phyloP scores from a whole-genome alignment of 2,888 invertebrate species.

The Drosophila lutescens region DNA sequence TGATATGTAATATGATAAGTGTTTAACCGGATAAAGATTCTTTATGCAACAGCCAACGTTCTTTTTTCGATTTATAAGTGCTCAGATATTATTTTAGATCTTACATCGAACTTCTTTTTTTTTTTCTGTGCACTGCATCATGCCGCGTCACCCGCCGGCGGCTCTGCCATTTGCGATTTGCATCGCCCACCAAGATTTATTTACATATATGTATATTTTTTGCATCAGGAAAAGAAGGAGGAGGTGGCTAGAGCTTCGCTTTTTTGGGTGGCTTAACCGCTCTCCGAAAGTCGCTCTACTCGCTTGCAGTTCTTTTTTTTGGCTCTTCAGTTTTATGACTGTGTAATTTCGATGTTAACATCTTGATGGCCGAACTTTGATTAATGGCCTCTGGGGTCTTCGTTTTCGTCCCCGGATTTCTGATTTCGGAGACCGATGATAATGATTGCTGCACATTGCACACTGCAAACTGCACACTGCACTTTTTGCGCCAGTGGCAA shows the following conservation, averaged over 20 bases:
- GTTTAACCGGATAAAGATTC: neutral
- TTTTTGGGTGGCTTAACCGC: neutral
- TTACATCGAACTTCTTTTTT: neutral
- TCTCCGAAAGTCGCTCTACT: constrained; percentile 8
- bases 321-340: constrained; percentile 43
- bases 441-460: constrained; percentile 22
- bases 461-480: constrained; percentile 13
- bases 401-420: neutral
- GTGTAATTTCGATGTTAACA: constrained; percentile 74
- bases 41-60: too few relatives aligned
- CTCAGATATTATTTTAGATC: too few relatives aligned
- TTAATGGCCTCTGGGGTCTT: constrained; percentile 54
- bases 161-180: constrained; percentile 33
- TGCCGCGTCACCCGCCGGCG: constrained; percentile 34
- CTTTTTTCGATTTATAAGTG: too few relatives aligned
- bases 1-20: neutral
- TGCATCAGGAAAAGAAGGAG: neutral
- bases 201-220: too few relatives aligned
- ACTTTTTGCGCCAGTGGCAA: constrained; percentile 56
- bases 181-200: constrained; percentile 25
- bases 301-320: neutral
- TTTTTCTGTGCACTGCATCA: constrained; percentile 6
- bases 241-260: neutral
- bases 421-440: constrained; percentile 22
- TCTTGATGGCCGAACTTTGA: constrained; percentile 75